A percentile compares a stretch with the other conserved stretches of the same genome.
Evolutionary conservation across 2,797 vertebrate species (phyloP).

Genomic region (Notolabrus celidotus): DNA sequence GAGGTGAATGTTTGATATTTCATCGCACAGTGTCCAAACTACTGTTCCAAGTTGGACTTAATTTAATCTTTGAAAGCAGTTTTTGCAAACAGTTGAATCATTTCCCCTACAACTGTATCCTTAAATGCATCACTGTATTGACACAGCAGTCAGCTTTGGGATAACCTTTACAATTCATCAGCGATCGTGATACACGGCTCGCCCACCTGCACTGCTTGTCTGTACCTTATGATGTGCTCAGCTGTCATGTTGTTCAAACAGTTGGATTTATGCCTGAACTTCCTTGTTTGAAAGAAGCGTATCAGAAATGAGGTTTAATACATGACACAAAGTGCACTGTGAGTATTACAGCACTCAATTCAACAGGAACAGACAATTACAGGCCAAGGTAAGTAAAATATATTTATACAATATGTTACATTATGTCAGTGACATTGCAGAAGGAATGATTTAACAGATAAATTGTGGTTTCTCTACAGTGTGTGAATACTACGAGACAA

Average conservation of each 20-base stretch:
- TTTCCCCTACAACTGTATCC: background rate
- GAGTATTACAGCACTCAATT: background rate
- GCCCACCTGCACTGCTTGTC: background rate
- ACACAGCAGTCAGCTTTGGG: too few relatives aligned
- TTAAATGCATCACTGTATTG: too few relatives aligned
- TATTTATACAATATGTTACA: constrained; percentile 32
- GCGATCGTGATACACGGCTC: background rate
- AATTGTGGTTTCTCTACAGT: background rate
- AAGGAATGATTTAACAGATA: background rate
- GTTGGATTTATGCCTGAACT: background rate
- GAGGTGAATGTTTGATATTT: background rate
- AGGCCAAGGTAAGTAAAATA: background rate
- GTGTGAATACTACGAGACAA: constrained; percentile 29
- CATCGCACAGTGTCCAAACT: background rate
- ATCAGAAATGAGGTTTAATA: background rate
- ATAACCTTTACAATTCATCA: too few relatives aligned
- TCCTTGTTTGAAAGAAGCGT: background rate
- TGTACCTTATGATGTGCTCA: background rate
- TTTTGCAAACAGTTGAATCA: background rate
- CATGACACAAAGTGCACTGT: background rate
- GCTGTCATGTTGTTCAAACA: background rate
- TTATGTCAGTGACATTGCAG: background rate
- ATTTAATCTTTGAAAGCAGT: background rate
- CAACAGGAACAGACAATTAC: background rate
- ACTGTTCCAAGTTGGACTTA: background rate